Percentiles rank a stretch among this genome's conserved stretches.
Evolutionary conservation across 2,888 invertebrate genomes (phyloP).

Genomic region (Chalcosyrphus nemorum): DNA sequence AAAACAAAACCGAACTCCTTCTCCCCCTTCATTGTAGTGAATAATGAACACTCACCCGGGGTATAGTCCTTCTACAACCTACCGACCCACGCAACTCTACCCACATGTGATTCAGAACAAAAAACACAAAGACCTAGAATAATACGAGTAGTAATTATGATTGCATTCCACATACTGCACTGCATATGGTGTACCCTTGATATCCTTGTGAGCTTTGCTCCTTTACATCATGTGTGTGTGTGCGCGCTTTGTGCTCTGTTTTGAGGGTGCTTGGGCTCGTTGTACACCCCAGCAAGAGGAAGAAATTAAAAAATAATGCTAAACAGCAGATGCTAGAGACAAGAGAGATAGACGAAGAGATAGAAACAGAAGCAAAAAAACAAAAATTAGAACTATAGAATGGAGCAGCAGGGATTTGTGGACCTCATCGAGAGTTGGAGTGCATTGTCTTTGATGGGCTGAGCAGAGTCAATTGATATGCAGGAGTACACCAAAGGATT

Average conservation of each 20-base stretch:
- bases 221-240: slow-evolving; percentile 2
- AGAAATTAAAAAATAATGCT: slow-evolving; percentile 66
- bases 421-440: slow-evolving; percentile 40
- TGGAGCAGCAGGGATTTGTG: slow-evolving; percentile 37
- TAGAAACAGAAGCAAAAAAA: slow-evolving; percentile 24
- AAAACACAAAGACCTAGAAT: slow-evolving; percentile 57
- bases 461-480: slow-evolving; percentile 30
- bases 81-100: slow-evolving; percentile 31
- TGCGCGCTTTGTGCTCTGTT: background rate
- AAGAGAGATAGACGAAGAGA: background rate
- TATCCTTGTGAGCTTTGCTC: slow-evolving; percentile 15
- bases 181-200: slow-evolving; percentile 20
- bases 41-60: slow-evolving; percentile 47
- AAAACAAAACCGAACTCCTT: slow-evolving; percentile 10
- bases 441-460: slow-evolving; percentile 54
- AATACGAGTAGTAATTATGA: slow-evolving; percentile 64
- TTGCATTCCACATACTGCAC: slow-evolving; percentile 61
- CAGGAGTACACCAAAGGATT: slow-evolving; percentile 4
- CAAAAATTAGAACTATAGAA: too few relatives aligned
- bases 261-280: slow-evolving; percentile 5
- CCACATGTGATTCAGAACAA: slow-evolving; percentile 47
- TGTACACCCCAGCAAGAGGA: background rate
- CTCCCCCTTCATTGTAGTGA: slow-evolving; percentile 28
- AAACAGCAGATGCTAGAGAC: slow-evolving; percentile 43
- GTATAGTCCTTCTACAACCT: slow-evolving; percentile 24